Conservation (phyloP, 2,113 vertebrate genomes). For the Nansenia antarctica region DNA sequence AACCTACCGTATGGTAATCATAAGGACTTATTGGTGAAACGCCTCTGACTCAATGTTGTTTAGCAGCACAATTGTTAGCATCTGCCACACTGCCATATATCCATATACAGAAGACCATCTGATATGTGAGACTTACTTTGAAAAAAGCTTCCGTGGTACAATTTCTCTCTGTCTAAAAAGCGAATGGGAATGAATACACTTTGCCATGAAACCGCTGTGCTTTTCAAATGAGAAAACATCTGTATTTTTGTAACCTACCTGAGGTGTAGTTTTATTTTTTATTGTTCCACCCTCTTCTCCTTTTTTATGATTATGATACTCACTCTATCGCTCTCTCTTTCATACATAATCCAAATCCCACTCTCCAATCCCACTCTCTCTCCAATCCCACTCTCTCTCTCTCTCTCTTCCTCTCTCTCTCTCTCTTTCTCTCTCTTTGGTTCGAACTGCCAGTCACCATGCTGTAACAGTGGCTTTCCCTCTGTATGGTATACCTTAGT, state of each 20-base stretch:
- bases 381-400: constrained; percentile 70
- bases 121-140: background rate
- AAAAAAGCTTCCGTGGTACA: background rate
- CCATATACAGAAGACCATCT: too few species aligned
- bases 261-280: constrained; percentile 79
- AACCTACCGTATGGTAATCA: background rate
- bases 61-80: background rate
- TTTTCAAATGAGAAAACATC: constrained; percentile 79
- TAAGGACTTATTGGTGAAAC: background rate
- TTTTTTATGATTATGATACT: constrained; percentile 32
- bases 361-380: constrained; percentile 22
- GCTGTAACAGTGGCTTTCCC: background rate
- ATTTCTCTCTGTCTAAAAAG: background rate
- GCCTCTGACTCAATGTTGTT: background rate
- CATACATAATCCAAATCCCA: constrained; percentile 11
- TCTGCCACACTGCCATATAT: background rate
- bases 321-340: constrained; percentile 18
- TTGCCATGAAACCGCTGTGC: constrained; percentile 70
- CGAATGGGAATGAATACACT: background rate
- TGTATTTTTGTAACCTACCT: constrained; percentile 84
- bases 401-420: background rate
- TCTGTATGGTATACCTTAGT: background rate
- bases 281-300: constrained; percentile 68
- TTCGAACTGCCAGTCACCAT: constrained; percentile 57
- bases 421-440: too few species aligned